Evolutionary conservation across 2,888 invertebrate genomes (phyloP).

Genomic region (Plebejus melissa): DNA sequence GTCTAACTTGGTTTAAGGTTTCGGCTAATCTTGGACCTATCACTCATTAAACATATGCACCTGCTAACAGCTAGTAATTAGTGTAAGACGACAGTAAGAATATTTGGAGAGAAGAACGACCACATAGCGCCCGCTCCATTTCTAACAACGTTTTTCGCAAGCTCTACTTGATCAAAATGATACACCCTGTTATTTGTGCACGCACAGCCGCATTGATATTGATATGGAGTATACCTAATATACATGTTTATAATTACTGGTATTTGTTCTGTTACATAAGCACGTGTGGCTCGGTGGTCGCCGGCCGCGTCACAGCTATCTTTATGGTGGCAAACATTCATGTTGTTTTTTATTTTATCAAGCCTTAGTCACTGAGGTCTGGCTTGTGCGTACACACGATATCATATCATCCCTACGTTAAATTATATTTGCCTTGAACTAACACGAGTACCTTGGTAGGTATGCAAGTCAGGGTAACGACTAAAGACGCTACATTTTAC

Average conservation of each 20-base stretch:
- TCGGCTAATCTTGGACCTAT: background rate
- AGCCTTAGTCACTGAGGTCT: slow-evolving; percentile 60
- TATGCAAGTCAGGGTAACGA: slow-evolving; percentile 33
- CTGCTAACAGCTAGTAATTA: no score
- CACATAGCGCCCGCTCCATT: background rate
- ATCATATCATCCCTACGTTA: slow-evolving; percentile 59
- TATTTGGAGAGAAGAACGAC: background rate
- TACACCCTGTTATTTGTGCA: background rate
- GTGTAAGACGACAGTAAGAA: no score
- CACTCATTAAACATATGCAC: no score
- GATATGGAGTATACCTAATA: background rate
- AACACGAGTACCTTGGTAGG: slow-evolving; percentile 48
- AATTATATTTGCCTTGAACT: slow-evolving; percentile 57
- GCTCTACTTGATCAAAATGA: background rate
- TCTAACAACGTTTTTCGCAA: background rate
- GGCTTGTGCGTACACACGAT: slow-evolving; percentile 47
- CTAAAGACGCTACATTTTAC: background rate
- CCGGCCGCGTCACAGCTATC: slow-evolving; percentile 59
- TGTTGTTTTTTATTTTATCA: slow-evolving; percentile 66
- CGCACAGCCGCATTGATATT: background rate
- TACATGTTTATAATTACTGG: slow-evolving; percentile 36
- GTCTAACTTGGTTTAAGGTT: background rate
- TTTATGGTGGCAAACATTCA: slow-evolving; percentile 69
- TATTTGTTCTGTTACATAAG: slow-evolving; percentile 49
- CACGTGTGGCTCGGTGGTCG: slow-evolving; percentile 62